Conservation (phyloP, 2,113 vertebrate species). For the Epinephelus fuscoguttatus region DNA sequence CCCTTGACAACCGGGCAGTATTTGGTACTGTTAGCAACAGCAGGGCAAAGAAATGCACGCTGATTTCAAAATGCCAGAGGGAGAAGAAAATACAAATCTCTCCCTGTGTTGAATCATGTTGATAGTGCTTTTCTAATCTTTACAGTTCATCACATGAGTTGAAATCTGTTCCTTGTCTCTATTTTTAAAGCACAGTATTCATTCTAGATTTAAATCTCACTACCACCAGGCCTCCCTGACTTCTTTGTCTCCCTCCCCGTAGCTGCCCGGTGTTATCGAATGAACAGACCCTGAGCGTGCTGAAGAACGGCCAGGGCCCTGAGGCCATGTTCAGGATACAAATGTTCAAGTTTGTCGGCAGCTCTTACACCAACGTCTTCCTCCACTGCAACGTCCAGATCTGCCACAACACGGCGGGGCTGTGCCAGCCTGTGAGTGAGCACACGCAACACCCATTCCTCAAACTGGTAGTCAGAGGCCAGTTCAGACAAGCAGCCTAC, state of each 20-base stretch:
- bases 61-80: conserved; percentile 48
- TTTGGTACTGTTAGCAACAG: conserved; percentile 71
- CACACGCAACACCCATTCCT: conserved; percentile 33
- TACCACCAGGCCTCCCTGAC: conserved; percentile 1
- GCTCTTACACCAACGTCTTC: conserved; percentile 82
- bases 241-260: background rate
- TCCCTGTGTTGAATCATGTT: background rate
- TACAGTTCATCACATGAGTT: conserved; percentile 1
- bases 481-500: conserved; percentile 62
- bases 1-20: conserved; percentile 75
- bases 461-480: conserved; percentile 32
- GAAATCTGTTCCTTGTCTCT: background rate
- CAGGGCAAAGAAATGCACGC: conserved; percentile 44
- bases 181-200: conserved; percentile 5
- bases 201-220: background rate
- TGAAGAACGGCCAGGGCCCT: conserved; percentile 80
- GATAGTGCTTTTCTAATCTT: conserved; percentile 11
- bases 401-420: conserved; percentile 77
- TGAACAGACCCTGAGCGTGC: conserved; percentile 76
- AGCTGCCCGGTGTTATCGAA: conserved; percentile 81
- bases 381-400: conserved; percentile 86
- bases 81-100: conserved; percentile 23
- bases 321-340: conserved; percentile 85
- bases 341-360: conserved; percentile 85
- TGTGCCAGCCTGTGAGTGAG: conserved; percentile 80